Evolutionary conservation across 2,888 invertebrate genomes (phyloP), one percentile per base, ranked within the genome.

Genomic region (Diogma glabrata): DNA sequence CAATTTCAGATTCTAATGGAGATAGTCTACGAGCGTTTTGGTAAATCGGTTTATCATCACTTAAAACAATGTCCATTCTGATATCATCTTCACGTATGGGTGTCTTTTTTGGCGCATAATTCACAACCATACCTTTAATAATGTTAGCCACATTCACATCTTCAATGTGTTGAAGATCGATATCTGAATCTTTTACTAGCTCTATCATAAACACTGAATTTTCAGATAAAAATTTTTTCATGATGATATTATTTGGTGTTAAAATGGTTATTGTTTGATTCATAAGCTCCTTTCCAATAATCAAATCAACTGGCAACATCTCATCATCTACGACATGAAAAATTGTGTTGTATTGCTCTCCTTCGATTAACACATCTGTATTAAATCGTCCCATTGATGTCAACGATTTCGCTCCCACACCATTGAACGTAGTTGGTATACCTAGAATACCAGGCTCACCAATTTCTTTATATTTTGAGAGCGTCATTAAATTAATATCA

Each of bases 11-110:
- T 33, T 64, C 61, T 4, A 33, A 9, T 0, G 49, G 53, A 55
- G 0, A 63, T 57, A n/a, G n/a, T n/a, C n/a, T n/a, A n/a, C n/a
- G n/a, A n/a, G n/a, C n/a, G n/a, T n/a, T n/a, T n/a, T n/a, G n/a
- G n/a, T n/a, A n/a, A n/a, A n/a, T n/a, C 0, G 63, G 63, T 8
- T 53, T 52, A 2, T 65, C 61, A 30, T 63, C 61, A 33, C 55
- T 59, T 8, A 65, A 26, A 26, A 66, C 33, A 8, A 64, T 61
- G 19, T 55, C 59, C 54, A 60, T 63, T 24, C 28, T 38, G 5
- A 52, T 46, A 1, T 47, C 49, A 3, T 16, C 22, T n/a, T n/a
- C n/a, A n/a, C n/a, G 2, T 12, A 10, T 16, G 14, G 14, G 14
- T 40, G 4, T 22, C 16, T 20, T 33, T 16, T 6, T 17, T 22